Base-by-base conservation (phyloP, 2,113 vertebrate species). In the Struthio camelus region DNA sequence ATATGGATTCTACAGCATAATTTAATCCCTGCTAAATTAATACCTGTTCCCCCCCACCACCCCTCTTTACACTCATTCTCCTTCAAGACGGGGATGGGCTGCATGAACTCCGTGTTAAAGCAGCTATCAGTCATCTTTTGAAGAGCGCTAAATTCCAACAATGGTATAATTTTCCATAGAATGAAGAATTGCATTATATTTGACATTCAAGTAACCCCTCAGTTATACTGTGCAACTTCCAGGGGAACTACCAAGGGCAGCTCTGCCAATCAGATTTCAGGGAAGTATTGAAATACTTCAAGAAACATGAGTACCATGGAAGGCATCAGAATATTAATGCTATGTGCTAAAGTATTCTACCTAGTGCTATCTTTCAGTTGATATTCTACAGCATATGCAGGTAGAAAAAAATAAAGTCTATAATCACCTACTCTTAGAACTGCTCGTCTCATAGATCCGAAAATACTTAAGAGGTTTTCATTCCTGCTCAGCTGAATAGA, bases 1-100 rank as follows among this genome's bases (percentile, higher is more conserved):
- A 14, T 28, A 1, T 18, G 5, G 10, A 36, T 36, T 69, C 48
- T 85, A 36, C 64, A 65, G 32, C 17, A 11, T 3, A 9, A 12
- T 0, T 12, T 4, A 71, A 64, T 34, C 50, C 19, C 42, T 62
- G 25, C 51, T 19, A 18, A 16, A 53, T 0, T 34, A 34, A 61
- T 20, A 16, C 12, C n/a, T n/a, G n/a, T n/a, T n/a, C n/a, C 6
- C 24, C 9, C 18, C 15, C 48, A 24, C 62, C 62, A 24, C 22
- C 12, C 3, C 18, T 25, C 2, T 19, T 54, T 18, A 42, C 53
- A 56, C 27, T 69, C 53, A 6, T 46, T 50, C 44, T 27, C 42
- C 42, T n/a, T 62, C 76, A 78, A 46, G 32, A 27, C 4, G 3
- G 17, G 19, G 46, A 13, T 4, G 11, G 59, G 48, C 16, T 82